Evolutionary conservation across 2,888 invertebrate species (phyloP), one percentile per base, ranked within the genome.

Genomic region (Dicroscelio sp.): DNA sequence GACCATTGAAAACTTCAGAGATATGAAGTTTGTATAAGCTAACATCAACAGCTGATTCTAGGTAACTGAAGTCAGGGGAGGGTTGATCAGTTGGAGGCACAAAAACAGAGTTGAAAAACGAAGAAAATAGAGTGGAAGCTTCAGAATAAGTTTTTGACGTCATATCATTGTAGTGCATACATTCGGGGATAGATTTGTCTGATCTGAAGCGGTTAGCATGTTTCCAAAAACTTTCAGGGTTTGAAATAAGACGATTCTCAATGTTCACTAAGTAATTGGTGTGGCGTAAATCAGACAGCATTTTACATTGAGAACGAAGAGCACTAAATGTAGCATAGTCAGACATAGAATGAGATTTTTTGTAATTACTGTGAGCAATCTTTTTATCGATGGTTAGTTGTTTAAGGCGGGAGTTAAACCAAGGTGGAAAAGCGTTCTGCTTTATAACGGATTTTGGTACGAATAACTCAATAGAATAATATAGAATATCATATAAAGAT

Each of bases 351-450:
- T 31, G 58, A 8, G 60, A 25, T 23, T 3, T 12, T 25, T 76
- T 76, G 25, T 58, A 76, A 12, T 35, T 35, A 2, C 14, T 12
- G 27, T 76, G 76, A 20, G 79, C 65, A 6, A 20, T 43, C 48
- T 79, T 79, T 31, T 79, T 79, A 4, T 65, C 65, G 23, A 79
- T 65, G n/a, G 12, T 27, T 5, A 65, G 14, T 23, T 23, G 14
- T 17, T 79, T 79, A 8, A 79, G 31, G 5, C 23, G 14, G 17
- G 79, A 65, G 30, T 79, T 63, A 17, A 65, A 79, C 65, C 79
- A 79, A 14, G 48, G 30, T n/a, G 79, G 65, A 65, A 79, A 79
- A 14, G 25, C 23, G 48, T 79, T 31, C 12, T 2, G 5, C 31
- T 31, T 35, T 4, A 48, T 17, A 6, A n/a, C 0, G 1, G 1